A percentile compares a stretch with the other conserved stretches of the same genome.
phyloP scores from a whole-genome alignment of 1,140 invertebrate species.

The Chrysomallon squamiferum region DNA sequence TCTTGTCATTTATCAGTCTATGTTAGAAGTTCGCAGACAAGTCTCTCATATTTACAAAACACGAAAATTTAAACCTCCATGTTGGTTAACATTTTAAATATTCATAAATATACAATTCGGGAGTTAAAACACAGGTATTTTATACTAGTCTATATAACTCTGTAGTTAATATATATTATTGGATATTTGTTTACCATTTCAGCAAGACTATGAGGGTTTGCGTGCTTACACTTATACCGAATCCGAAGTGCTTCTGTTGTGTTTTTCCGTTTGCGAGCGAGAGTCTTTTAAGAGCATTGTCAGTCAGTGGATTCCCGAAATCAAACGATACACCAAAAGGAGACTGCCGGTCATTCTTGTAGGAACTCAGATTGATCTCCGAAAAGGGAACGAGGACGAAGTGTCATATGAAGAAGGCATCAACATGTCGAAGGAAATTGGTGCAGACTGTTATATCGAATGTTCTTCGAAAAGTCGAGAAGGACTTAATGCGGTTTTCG shows the following conservation, averaged over 20 bases:
- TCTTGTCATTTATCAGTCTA: too few species aligned
- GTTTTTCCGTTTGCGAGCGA: conserved; percentile 97
- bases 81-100: too few species aligned
- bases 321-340: conserved; percentile 78
- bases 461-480: conserved; percentile 89
- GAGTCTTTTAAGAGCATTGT: conserved; percentile 97
- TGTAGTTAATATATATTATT: too few species aligned
- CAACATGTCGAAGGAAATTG: conserved; percentile 71
- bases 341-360: conserved; percentile 85
- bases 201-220: conserved; percentile 89
- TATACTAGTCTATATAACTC: too few species aligned
- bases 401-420: conserved; percentile 78
- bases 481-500: conserved; percentile 90
- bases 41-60: too few species aligned
- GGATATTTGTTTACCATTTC: too few species aligned
- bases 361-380: conserved; percentile 56
- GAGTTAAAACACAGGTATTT: too few species aligned
- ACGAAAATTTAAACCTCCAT: too few species aligned
- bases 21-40: too few species aligned
- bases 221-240: conserved; percentile 94
- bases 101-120: too few species aligned
- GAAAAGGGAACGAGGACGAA: conserved; percentile 75
- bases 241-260: conserved; percentile 98
- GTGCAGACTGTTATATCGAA: conserved; percentile 88
- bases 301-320: conserved; percentile 76